Evolutionary conservation across 1,140 invertebrate species (phyloP), one percentile per base, ranked within the genome.

Genomic region (Mya arenaria): DNA sequence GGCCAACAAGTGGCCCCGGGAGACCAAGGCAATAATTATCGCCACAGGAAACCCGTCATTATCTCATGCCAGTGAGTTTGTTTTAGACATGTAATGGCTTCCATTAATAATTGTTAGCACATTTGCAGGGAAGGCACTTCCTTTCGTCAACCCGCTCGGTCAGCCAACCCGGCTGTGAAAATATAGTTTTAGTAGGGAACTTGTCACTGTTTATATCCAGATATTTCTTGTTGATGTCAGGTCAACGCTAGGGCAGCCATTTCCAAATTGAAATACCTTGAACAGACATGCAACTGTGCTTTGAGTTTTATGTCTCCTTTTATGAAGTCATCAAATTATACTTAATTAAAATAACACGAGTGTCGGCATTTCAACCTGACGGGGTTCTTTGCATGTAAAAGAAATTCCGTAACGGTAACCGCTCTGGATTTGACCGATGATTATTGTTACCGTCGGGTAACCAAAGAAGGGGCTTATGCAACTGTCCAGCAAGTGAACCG

Each of bases 261-360:
- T 23, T 52, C 48, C 17, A 52, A 52, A 52, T 8, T 1, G 48
- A 23, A 52, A 52, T 52, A 52, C 19, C 48, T 48, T n/a, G n/a
- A n/a, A 30, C 72, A 75, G 39, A 62, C 63, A 58, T 56, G 72
- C 60, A 75, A 75, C 44, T 37, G 58, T 63, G 58, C 23, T 65
- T 32, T 48, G 55, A 25, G 25, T 56, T 68, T 68, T 56, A 68
- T 78, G 36, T 48, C 48, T 17, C 41, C 30, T 78, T 78, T 78
- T 78, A 78, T 78, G 75, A 55, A 66, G 75, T 78, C 75, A 78
- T 78, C 75, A 78, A 78, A 78, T 78, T 78, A 77, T 58, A 78
- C 75, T 78, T 78, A 78, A 78, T 68, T 68, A 78, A 68, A 78
- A 68, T 58, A 66, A 68, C 62, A 78, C 63, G 52, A 44, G 62